Evolutionary conservation across 2,113 vertebrate species (phyloP).

Genomic region (Proterorhinus semilunaris): DNA sequence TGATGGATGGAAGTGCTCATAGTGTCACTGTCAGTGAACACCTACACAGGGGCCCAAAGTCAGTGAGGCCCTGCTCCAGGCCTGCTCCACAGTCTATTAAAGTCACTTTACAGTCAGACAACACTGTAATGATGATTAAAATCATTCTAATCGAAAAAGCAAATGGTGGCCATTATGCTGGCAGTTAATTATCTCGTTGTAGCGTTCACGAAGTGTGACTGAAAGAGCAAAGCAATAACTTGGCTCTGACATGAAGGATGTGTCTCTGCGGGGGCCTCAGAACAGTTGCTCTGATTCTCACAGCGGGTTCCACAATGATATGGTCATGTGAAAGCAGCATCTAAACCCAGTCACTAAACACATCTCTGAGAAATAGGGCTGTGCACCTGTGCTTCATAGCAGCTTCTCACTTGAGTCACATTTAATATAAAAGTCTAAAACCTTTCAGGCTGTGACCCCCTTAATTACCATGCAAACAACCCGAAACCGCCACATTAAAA

Average conservation of each 20-base stretch:
- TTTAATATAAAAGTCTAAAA: too few relatives aligned
- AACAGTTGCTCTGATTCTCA: slow-evolving; percentile 48
- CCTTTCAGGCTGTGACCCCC: too few relatives aligned
- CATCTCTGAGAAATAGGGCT: slow-evolving; percentile 1
- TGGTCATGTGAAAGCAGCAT: slow-evolving; percentile 2
- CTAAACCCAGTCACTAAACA: slow-evolving; percentile 9
- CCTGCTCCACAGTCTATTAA: slow-evolving; percentile 51
- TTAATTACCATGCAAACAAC: too few relatives aligned
- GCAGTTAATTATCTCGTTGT: slow-evolving; percentile 62
- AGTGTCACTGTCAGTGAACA: slow-evolving; percentile 7
- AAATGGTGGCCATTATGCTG: slow-evolving; percentile 62
- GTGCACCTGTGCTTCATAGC: background rate
- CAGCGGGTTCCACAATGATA: slow-evolving; percentile 9
- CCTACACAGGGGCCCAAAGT: too few relatives aligned
- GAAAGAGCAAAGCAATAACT: slow-evolving; percentile 42
- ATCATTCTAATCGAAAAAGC: slow-evolving; percentile 57
- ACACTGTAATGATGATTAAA: slow-evolving; percentile 67
- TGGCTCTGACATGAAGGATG: slow-evolving; percentile 31
- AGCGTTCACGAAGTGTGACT: slow-evolving; percentile 29
- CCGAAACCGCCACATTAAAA: too few relatives aligned
- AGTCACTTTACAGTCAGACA: slow-evolving; percentile 61
- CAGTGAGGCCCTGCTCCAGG: background rate
- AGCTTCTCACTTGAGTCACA: background rate
- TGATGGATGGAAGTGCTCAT: background rate
- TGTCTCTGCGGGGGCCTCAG: slow-evolving; percentile 7